Conservation (phyloP, 2,797 vertebrate species). For the Pteropus rufus region DNA sequence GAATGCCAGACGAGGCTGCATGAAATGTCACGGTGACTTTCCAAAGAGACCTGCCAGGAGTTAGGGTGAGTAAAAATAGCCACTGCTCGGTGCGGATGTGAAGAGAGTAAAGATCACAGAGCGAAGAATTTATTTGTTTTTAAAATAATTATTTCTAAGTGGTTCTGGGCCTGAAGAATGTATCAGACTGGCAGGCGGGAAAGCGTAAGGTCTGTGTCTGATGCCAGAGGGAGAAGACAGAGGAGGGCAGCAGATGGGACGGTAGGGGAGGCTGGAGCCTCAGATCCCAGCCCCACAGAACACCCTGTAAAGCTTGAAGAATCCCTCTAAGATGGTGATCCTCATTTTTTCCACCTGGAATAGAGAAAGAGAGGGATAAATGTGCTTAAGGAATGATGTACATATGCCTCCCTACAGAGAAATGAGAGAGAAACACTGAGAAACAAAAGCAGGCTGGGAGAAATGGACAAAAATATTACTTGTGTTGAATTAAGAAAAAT, state of each 20-base stretch:
- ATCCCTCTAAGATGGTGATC: neutral
- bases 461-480: neutral
- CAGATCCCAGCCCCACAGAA: neutral
- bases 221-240: constrained; percentile 19
- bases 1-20: constrained; percentile 72
- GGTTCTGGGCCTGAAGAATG: constrained; percentile 56
- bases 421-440: neutral
- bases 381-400: neutral
- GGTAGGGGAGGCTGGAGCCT: neutral
- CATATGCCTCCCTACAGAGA: neutral
- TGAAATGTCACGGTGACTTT: constrained; percentile 76
- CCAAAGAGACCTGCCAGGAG: constrained; percentile 73
- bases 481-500: neutral
- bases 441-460: neutral
- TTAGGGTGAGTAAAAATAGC: constrained; percentile 72
- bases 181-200: constrained; percentile 50
- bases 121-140: constrained; percentile 74
- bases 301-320: neutral
- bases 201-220: constrained; percentile 44
- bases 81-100: constrained; percentile 13
- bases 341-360: constrained; percentile 26
- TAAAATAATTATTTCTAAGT: constrained; percentile 77
- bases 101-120: constrained; percentile 72
- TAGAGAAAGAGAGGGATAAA: neutral
- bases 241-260: constrained; percentile 35